These are phyloP conservation scores for Zoroaster sp. DNA, from an alignment of 53 echinoderm and acorn worm species.

Conservation along the genomic window DNA sequence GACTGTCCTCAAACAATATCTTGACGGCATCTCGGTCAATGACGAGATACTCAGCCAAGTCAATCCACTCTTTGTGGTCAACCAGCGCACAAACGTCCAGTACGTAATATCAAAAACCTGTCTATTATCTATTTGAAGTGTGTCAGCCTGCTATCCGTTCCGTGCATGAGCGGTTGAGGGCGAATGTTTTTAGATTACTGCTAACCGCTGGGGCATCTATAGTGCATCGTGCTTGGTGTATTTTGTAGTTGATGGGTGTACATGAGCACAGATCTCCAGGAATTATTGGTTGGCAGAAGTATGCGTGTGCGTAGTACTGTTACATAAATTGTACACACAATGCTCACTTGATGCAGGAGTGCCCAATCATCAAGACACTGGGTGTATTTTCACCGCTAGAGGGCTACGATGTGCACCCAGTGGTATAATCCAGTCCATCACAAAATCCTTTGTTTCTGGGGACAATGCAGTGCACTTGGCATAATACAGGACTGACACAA, in stretches of 20 bases:
- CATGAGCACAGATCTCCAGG: too few relatives aligned
- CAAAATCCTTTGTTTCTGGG: too few relatives aligned
- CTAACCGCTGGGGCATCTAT: background rate
- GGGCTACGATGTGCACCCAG: too few relatives aligned
- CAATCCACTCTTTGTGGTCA: slow-evolving; percentile 99
- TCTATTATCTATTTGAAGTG: too few relatives aligned
- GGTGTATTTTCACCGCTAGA: too few relatives aligned
- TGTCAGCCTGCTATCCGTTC: background rate
- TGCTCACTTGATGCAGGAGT: too few relatives aligned
- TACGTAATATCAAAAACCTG: slow-evolving; percentile 47
- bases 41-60: slow-evolving; percentile 97
- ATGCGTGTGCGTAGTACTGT: too few relatives aligned
- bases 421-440: too few relatives aligned
- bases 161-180: background rate
- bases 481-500: background rate
- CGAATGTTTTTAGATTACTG: background rate
- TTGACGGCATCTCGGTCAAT: slow-evolving; percentile 99
- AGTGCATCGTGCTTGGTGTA: background rate
- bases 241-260: too few relatives aligned
- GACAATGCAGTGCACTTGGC: background rate
- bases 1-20: slow-evolving; percentile 95
- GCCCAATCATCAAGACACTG: too few relatives aligned
- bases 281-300: too few relatives aligned
- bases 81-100: slow-evolving; percentile 93
- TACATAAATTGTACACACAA: too few relatives aligned